Percentiles rank a stretch among this genome's conserved stretches.
Evolutionary conservation across 2,797 vertebrate species (phyloP).

Genomic region (Neosilurus hyrtlii): DNA sequence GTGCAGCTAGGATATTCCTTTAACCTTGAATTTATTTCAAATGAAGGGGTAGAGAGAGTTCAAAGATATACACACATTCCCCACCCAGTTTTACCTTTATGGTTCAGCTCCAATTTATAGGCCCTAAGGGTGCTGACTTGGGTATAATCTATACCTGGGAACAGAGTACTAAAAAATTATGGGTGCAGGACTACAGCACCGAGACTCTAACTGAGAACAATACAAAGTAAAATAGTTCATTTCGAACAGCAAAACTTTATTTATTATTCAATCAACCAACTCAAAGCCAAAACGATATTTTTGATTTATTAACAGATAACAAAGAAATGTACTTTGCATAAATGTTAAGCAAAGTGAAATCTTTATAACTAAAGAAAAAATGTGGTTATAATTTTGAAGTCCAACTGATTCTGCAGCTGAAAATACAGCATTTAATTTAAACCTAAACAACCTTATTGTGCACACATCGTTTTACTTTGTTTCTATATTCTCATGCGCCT

Average conservation of each 20-base stretch:
- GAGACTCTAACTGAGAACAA: neutral
- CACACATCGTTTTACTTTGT: neutral
- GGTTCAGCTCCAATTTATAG: slow-evolving; percentile 63
- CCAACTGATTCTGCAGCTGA: neutral
- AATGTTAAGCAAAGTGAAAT: neutral
- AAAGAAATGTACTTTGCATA: neutral
- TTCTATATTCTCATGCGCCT: neutral
- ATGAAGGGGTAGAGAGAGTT: neutral
- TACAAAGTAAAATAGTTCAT: neutral
- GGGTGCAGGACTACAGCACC: neutral
- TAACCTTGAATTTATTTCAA: neutral
- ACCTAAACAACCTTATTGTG: neutral
- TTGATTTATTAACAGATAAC: neutral
- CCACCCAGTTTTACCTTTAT: slow-evolving; percentile 48
- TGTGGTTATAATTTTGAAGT: neutral
- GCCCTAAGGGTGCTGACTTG: slow-evolving; percentile 63
- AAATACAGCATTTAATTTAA: neutral
- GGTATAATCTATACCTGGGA: slow-evolving; percentile 54
- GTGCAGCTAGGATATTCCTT: neutral
- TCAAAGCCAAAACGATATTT: neutral
- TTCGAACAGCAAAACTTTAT: neutral
- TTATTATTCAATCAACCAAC: neutral
- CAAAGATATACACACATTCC: neutral
- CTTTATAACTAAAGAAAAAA: neutral
- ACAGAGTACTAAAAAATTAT: slow-evolving; percentile 37